Evolutionary conservation across 1,140 invertebrate genomes (phyloP).

Genomic region (Sipha flava): DNA sequence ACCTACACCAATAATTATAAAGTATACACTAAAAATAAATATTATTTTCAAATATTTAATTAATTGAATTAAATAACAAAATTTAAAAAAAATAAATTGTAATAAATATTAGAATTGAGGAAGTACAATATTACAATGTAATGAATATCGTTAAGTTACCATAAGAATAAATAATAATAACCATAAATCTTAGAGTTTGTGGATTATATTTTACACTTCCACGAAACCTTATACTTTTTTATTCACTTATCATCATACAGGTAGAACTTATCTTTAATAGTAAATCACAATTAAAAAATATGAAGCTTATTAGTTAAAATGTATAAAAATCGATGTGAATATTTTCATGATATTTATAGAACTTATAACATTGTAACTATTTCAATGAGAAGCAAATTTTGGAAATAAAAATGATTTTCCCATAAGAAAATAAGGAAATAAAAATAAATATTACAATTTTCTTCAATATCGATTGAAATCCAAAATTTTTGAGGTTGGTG

Average conservation of each 20-base stretch:
- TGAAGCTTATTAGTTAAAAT: background rate
- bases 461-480: background rate
- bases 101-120: background rate
- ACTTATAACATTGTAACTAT: background rate
- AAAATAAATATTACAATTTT: background rate
- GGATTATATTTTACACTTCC: background rate
- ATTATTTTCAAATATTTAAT: background rate
- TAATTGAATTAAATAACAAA: too few species aligned
- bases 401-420: background rate
- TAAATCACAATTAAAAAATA: background rate
- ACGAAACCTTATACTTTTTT: background rate
- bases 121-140: background rate
- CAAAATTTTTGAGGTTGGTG: background rate
- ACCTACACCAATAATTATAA: too few species aligned
- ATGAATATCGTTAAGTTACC: background rate
- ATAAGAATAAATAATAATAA: too few species aligned
- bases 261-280: too few species aligned
- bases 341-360: background rate
- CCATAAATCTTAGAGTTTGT: background rate
- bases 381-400: background rate
- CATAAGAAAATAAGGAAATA: background rate
- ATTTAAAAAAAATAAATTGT: background rate
- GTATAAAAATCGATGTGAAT: background rate
- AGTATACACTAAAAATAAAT: too few species aligned
- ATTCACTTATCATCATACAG: background rate